Conservation (phyloP, 1,140 invertebrate genomes). For the Nasonia giraulti region DNA sequence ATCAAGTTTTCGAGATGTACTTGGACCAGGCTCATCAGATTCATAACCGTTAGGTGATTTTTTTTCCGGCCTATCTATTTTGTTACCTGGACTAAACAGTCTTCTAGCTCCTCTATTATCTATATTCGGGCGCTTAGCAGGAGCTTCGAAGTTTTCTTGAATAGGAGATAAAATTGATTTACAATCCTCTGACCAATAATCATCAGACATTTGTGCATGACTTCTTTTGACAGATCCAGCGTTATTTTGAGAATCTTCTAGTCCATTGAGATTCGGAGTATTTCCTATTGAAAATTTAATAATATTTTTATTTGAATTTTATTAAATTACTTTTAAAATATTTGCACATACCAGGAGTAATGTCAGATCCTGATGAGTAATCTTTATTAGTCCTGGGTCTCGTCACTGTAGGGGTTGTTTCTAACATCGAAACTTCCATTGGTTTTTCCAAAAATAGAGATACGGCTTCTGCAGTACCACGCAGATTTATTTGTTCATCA, state of each 20-base stretch:
- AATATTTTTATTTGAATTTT: neutral
- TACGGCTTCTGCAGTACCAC: slow-evolving; percentile 76
- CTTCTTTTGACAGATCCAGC: slow-evolving; percentile 61
- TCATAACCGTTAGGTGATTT: slow-evolving; percentile 53
- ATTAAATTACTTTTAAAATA: neutral
- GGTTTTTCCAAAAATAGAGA: slow-evolving; percentile 49
- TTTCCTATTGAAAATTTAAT: slow-evolving; percentile 9
- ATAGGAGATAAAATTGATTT: slow-evolving; percentile 68
- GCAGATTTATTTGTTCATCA: slow-evolving; percentile 71
- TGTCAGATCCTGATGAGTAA: slow-evolving; percentile 59
- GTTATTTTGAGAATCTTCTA: neutral
- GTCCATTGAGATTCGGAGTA: slow-evolving; percentile 4
- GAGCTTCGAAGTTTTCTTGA: slow-evolving; percentile 64
- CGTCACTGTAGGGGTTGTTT: slow-evolving; percentile 64
- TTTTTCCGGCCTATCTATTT: slow-evolving; percentile 40
- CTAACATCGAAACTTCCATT: slow-evolving; percentile 51
- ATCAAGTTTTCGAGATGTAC: slow-evolving; percentile 55
- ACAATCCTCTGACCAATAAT: slow-evolving; percentile 57
- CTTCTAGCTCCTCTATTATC: slow-evolving; percentile 68
- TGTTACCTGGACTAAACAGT: slow-evolving; percentile 65
- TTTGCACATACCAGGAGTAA: slow-evolving; percentile 54
- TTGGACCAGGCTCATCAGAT: slow-evolving; percentile 62
- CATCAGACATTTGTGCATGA: slow-evolving; percentile 62
- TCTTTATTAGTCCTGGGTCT: slow-evolving; percentile 50
- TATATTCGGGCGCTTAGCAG: slow-evolving; percentile 66